Evolutionary conservation across 2,888 invertebrate genomes (phyloP), one percentile per base, ranked within the genome.

Genomic region (Clitarchus hookeri): DNA sequence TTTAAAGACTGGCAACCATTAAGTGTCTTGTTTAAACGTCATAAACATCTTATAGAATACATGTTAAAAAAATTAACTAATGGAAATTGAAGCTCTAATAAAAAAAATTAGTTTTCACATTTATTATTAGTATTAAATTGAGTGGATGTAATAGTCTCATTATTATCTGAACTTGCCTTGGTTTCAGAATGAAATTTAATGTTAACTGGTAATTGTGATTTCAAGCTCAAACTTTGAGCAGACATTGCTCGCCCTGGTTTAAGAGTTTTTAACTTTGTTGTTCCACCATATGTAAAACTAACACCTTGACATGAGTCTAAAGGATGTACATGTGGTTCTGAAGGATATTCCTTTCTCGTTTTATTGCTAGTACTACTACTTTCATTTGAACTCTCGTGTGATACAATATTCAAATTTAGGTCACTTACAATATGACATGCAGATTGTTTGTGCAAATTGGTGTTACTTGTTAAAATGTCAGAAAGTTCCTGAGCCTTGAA

Each of bases 231-330:
- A 83, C 87, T 86, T 8, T 87, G 84, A 25, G 85, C 84, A 19
- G 87, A 84, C 26, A 86, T 85, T 13, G 86, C 85, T 26, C 88
- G 84, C n/a, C 86, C 26, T 19, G 95, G 94, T 88, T 95, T 93
- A 44, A 96, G 94, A 85, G 95, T 95, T 90, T 96, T 96, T 87
- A 97, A 91, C 90, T 97, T 96, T 0, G 96, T 96, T 0, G 96
- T 96, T 11, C 96, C 96, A 89, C 96, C 96, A 90, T 95, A 97
- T 88, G 95, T 95, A 83, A 97, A 96, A 90, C 95, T 95, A 0
- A 96, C 96, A 90, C 96, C 97, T 87, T 91, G 91, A 86, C 95
- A 95, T 89, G 95, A 95, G 88, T 96, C 96, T 6, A 97, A 90
- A 0, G 97, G 97, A 91, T 96, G 97, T 44, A 91, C 89, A 0